These are phyloP conservation scores for Drosophila novamexicana DNA, from an alignment of 1,140 invertebrate genomes.

Conservation along the genomic window DNA sequence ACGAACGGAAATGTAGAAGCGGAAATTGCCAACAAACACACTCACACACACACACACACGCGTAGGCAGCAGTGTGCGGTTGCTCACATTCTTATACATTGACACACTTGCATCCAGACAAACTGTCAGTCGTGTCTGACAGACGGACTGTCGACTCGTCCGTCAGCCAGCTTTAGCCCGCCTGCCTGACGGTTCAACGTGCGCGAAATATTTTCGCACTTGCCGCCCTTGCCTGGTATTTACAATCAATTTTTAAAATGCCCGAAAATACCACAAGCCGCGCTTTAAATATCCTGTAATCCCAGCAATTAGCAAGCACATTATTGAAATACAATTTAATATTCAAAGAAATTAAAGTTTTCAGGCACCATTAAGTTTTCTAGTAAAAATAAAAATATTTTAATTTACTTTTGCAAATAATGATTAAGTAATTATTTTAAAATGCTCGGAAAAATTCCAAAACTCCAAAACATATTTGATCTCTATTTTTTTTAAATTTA, in stretches of 20 bases:
- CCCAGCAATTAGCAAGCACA: background rate
- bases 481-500: too few relatives aligned
- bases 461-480: too few relatives aligned
- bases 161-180: background rate
- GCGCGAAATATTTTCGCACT: constrained; percentile 66
- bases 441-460: too few relatives aligned
- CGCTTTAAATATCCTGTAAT: constrained; percentile 33
- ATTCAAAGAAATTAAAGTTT: background rate
- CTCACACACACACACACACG: constrained; percentile 23
- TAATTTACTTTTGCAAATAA: too few relatives aligned
- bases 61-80: constrained; percentile 13
- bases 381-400: too few relatives aligned
- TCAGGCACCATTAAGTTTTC: too few relatives aligned
- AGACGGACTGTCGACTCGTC: constrained; percentile 24
- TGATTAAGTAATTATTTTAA: too few relatives aligned
- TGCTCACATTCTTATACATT: constrained; percentile 10
- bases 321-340: background rate
- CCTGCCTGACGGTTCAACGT: constrained; percentile 48
- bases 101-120: constrained; percentile 29
- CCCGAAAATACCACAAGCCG: constrained; percentile 22
- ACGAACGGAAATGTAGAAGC: constrained; percentile 80
- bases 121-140: constrained; percentile 21
- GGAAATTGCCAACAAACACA: constrained; percentile 79
- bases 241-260: constrained; percentile 67
- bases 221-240: constrained; percentile 52